These are phyloP conservation scores for Iguana delicatissima DNA, from an alignment of 2,797 vertebrate species.

Conservation along the genomic window DNA sequence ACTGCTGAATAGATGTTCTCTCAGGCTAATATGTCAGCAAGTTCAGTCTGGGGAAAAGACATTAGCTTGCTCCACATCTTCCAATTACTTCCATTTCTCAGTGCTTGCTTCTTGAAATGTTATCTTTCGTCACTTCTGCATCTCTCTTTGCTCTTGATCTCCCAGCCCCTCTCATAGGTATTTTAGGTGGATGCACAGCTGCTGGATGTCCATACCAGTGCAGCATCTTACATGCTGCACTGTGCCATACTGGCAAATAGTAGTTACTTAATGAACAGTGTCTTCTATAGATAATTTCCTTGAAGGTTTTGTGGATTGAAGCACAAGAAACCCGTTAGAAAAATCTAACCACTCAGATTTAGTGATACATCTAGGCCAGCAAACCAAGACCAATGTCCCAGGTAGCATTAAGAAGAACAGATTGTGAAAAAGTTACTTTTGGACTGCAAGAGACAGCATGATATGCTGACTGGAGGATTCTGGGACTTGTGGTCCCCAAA, in stretches of 20 bases:
- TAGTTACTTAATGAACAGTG: neutral
- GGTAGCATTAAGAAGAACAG: neutral
- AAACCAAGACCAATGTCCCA: neutral
- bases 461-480: too few relatives aligned
- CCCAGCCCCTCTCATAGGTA: neutral
- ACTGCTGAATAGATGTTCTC: neutral
- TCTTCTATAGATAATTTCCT: neutral
- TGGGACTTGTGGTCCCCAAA: too few relatives aligned
- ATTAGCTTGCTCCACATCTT: neutral
- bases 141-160: neutral
- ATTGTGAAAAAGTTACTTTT: too few relatives aligned
- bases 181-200: neutral
- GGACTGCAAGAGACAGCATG: too few relatives aligned
- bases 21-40: neutral
- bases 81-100: neutral
- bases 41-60: neutral
- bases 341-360: neutral
- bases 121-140: neutral
- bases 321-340: neutral
- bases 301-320: neutral
- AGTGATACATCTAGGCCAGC: neutral
- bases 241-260: too few relatives aligned
- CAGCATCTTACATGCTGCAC: neutral
- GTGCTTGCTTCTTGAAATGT: neutral
- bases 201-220: neutral